phyloP scores from a whole-genome alignment of 1,140 invertebrate genomes.

The Linepithema humile region DNA sequence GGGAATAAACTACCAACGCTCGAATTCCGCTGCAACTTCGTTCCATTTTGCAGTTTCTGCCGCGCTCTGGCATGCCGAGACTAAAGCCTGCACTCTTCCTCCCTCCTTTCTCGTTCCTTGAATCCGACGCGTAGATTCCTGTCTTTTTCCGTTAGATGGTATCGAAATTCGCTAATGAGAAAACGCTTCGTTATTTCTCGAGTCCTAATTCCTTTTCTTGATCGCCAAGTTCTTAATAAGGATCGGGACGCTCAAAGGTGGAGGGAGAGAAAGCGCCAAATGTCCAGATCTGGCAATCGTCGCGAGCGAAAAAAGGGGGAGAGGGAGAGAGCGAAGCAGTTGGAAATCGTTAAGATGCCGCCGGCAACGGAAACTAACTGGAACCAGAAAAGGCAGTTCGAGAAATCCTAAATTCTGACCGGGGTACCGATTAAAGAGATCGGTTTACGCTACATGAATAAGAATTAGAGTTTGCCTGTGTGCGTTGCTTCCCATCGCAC shows the following conservation, averaged over 20 bases:
- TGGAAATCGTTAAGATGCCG: constrained; percentile 52
- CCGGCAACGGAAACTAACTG: constrained; percentile 40
- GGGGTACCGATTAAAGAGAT: constrained; percentile 72
- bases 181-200: constrained; percentile 70
- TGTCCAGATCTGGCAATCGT: constrained; percentile 17
- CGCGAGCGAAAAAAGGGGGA: neutral
- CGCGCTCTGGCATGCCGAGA: neutral
- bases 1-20: constrained; percentile 71
- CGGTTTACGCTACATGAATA: constrained; percentile 68
- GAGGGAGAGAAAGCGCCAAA: constrained; percentile 35
- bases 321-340: constrained; percentile 10
- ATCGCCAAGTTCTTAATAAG: constrained; percentile 15
- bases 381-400: constrained; percentile 49
- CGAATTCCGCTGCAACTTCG: constrained; percentile 68
- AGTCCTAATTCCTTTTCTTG: constrained; percentile 66
- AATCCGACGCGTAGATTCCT: neutral
- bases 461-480: constrained; percentile 57
- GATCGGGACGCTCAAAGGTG: constrained; percentile 19
- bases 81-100: neutral
- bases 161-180: constrained; percentile 64
- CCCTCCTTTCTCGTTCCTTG: neutral
- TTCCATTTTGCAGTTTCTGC: constrained; percentile 64
- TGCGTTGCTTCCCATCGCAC: neutral
- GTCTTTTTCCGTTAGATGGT: constrained; percentile 6
- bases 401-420: constrained; percentile 74